Conservation (phyloP, 2,797 vertebrate genomes). For the Mycteria americana region DNA sequence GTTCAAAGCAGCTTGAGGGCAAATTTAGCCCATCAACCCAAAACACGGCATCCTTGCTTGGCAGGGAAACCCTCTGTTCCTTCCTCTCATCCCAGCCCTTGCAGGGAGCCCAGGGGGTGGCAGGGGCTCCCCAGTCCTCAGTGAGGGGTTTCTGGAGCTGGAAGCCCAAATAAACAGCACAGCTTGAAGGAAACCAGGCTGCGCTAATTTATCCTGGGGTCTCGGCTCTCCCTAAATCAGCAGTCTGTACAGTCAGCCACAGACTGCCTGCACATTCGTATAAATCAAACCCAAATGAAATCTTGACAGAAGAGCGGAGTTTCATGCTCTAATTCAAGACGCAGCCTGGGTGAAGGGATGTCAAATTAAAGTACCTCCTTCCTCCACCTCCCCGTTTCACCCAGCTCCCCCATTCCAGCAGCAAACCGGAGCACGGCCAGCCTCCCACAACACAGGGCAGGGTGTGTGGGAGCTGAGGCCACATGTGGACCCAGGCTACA, state of each 20-base stretch:
- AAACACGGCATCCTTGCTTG: neutral
- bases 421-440: neutral
- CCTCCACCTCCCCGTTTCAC: neutral
- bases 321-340: neutral
- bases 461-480: neutral
- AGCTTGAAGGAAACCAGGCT: neutral
- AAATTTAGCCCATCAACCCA: neutral
- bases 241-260: neutral
- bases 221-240: neutral
- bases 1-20: neutral
- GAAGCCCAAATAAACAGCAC: neutral
- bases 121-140: neutral
- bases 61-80: neutral
- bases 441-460: neutral
- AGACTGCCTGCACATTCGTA: accelerated
- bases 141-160: neutral
- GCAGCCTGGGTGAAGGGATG: neutral
- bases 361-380: neutral
- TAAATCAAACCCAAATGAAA: neutral
- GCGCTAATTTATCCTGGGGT: neutral
- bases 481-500: neutral
- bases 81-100: neutral
- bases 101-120: neutral
- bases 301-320: neutral
- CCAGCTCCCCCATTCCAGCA: neutral